Evolutionary conservation across 2,797 vertebrate genomes (phyloP), one percentile per base, ranked within the genome.

Genomic region (Hippopotamyrus pictus): DNA sequence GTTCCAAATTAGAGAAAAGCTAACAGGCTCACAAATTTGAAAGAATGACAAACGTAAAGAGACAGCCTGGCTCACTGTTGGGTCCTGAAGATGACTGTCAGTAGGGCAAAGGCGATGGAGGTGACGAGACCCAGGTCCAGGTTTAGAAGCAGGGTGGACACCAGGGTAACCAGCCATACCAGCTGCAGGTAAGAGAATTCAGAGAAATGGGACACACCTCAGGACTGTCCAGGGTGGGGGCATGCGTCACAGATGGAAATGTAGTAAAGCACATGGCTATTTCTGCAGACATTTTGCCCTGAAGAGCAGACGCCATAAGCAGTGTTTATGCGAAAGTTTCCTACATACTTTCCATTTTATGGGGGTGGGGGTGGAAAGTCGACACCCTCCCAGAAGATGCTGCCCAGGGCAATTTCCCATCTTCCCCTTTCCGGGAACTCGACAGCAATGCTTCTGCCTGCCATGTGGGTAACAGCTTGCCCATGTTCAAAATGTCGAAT

Each of bases 161-260:
- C 19, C 5, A 98, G 97, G 0, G 98, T 99, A 89, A 98, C 95
- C 88, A 98, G 65, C 98, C 98, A 99, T 91, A 99, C 96, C 87
- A 97, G 73, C 98, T 99, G 91, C 87, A 59, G 29, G 53, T 22
- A 37, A 29, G 33, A 57, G 29, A 57, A 11, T 33, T 53, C 14
- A 17, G 51, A 59, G 85, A 14, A 8, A 25, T 57, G 29, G 22
- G 29, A 12, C n/a, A 59, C 53, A 59, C 14, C 8, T 25, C 53
- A 11, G 53, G 51, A 8, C 50, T 54, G 53, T 19, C 85, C 53
- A 7, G 7, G 22, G 25, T 54, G 84, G 9, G 12, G 25, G 9
- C 9, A 25, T 17, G 29, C 5, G 11, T 51, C 48, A 87, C 85
- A 86, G 25, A 22, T 14, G 3, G 29, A n/a, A 54, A 53, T 14